A percentile compares a stretch with the other conserved stretches of the same genome.
These are phyloP conservation scores for Cephus cinctus DNA, from an alignment of 1,140 invertebrate species.

Conservation along the genomic window DNA sequence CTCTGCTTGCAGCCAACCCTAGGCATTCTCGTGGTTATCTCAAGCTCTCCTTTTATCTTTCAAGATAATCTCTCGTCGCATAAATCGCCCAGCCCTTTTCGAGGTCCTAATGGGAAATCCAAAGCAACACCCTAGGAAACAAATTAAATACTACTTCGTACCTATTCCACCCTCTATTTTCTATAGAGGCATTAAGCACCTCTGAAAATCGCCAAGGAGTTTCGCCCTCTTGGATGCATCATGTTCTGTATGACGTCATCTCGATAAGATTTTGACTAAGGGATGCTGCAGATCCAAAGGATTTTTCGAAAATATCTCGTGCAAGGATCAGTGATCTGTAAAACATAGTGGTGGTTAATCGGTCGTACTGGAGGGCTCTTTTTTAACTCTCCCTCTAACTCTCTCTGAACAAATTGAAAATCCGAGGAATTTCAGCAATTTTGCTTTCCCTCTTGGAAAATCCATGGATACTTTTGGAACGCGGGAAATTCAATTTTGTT, in stretches of 20 bases:
- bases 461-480: neutral
- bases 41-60: slow-evolving; percentile 36
- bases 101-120: slow-evolving; percentile 28
- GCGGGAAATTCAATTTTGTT: neutral
- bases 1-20: slow-evolving; percentile 11
- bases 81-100: slow-evolving; percentile 39
- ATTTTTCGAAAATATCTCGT: too few species aligned
- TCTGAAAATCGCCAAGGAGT: too few species aligned
- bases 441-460: neutral
- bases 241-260: too few species aligned
- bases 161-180: slow-evolving; percentile 29
- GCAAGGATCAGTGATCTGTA: too few species aligned
- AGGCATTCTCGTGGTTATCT: slow-evolving; percentile 33
- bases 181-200: too few species aligned
- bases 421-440: neutral
- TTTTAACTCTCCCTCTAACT: too few species aligned
- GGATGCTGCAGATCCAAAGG: too few species aligned
- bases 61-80: slow-evolving; percentile 41
- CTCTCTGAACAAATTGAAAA: neutral
- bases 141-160: slow-evolving; percentile 43
- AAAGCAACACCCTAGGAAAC: slow-evolving; percentile 28
- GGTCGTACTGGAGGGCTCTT: too few species aligned
- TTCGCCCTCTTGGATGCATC: too few species aligned
- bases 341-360: too few species aligned
- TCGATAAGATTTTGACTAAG: too few species aligned